phyloP scores from a whole-genome alignment of 1,140 invertebrate genomes.

The Mya arenaria region DNA sequence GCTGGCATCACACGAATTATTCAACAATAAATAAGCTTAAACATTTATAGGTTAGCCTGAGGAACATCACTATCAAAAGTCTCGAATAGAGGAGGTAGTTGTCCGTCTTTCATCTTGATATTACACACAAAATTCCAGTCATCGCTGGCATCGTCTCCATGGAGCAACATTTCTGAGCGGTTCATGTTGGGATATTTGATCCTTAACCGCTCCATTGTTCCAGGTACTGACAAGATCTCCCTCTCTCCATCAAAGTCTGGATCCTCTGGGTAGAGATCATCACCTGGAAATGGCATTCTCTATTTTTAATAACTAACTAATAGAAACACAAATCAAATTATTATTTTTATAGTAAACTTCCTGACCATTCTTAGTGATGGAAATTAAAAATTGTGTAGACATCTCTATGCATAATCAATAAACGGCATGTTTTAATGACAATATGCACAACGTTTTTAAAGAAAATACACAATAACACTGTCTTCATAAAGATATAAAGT shows the following conservation, averaged over 20 bases:
- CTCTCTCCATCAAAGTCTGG: slow-evolving; percentile 58
- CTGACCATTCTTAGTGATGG: no score
- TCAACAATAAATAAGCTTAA: no score
- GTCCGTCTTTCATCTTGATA: slow-evolving; percentile 38
- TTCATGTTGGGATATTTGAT: slow-evolving; percentile 51
- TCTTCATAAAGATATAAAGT: no score
- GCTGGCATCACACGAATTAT: no score
- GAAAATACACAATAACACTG: no score
- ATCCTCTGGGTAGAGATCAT: slow-evolving; percentile 66
- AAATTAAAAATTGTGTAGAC: no score
- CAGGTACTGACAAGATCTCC: not conserved
- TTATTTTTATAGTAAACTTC: no score
- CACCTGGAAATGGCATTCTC: slow-evolving; percentile 54
- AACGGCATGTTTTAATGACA: no score
- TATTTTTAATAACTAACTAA: not conserved
- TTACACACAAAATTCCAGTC: slow-evolving; percentile 42
- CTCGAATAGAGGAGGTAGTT: slow-evolving; percentile 42
- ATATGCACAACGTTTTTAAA: no score
- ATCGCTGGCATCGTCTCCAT: not conserved
- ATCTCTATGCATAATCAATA: no score
- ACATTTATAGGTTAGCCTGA: slow-evolving; percentile 36
- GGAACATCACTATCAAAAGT: slow-evolving; percentile 8
- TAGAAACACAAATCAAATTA: not conserved
- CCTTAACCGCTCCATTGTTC: slow-evolving; percentile 44
- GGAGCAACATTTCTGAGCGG: slow-evolving; percentile 36